Evolutionary conservation across 2,113 vertebrate genomes (phyloP).

Genomic region (Protobothrops mucrosquamatus): DNA sequence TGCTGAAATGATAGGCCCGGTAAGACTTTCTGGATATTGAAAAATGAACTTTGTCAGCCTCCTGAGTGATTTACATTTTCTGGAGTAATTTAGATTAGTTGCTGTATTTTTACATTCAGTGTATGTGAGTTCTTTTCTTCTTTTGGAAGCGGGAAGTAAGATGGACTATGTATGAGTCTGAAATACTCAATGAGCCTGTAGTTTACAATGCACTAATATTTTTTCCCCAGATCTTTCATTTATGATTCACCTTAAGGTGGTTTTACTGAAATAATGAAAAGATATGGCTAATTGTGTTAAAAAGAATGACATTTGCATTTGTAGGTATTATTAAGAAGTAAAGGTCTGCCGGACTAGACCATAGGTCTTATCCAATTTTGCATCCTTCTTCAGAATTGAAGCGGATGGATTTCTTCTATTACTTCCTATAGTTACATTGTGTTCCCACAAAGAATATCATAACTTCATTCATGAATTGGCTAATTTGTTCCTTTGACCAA

Average conservation of each 20-base stretch:
- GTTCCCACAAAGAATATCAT: background rate
- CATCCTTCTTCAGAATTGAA: background rate
- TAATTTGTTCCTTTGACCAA: background rate
- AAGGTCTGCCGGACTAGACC: background rate
- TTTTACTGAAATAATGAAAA: background rate
- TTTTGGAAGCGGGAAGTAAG: constrained; percentile 20
- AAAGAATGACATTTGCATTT: background rate
- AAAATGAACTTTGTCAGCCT: constrained; percentile 54
- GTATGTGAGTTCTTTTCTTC: constrained; percentile 24
- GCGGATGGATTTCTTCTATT: background rate
- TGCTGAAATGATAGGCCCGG: constrained; percentile 45
- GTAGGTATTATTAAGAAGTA: background rate
- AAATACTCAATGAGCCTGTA: background rate
- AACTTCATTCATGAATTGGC: background rate
- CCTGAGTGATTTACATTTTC: constrained; percentile 42
- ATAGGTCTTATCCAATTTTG: background rate
- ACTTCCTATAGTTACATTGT: background rate
- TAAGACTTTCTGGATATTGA: constrained; percentile 45
- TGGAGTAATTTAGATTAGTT: constrained; percentile 13
- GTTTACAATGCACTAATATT: background rate
- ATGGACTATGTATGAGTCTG: background rate
- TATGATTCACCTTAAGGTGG: background rate
- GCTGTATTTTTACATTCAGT: constrained; percentile 22
- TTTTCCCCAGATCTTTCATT: background rate
- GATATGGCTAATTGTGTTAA: background rate